These are phyloP conservation scores for Lordiphosa clarofinis DNA, from an alignment of 1,140 invertebrate genomes.

Conservation along the genomic window DNA sequence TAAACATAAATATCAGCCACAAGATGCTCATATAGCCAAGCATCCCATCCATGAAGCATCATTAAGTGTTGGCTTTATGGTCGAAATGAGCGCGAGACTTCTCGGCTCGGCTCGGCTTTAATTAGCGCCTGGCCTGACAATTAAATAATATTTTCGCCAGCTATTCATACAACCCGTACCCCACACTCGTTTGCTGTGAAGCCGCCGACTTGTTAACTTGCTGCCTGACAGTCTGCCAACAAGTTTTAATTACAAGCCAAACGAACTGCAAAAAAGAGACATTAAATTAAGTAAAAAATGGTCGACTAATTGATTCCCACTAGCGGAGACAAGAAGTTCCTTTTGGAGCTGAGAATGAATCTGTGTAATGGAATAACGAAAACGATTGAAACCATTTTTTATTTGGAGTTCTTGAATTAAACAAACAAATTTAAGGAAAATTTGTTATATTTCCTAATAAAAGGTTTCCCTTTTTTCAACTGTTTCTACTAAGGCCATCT, in stretches of 20 bases:
- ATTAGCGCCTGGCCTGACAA: constrained; percentile 68
- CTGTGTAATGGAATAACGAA: no score
- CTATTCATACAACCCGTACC: constrained; percentile 19
- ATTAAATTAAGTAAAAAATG: constrained; percentile 23
- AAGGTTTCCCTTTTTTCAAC: no score
- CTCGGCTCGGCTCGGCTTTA: constrained; percentile 47
- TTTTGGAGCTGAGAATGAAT: no score
- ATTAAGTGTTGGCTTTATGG: constrained; percentile 74
- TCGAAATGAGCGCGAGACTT: constrained; percentile 50
- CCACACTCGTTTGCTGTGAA: constrained; percentile 30
- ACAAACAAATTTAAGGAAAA: no score
- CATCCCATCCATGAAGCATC: constrained; percentile 16
- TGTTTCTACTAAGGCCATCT: no score
- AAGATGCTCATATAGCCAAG: constrained; percentile 32
- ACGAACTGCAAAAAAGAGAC: constrained; percentile 20
- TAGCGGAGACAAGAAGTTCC: constrained; percentile 1
- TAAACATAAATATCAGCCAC: constrained; percentile 67
- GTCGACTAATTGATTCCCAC: constrained; percentile 7
- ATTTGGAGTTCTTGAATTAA: no score
- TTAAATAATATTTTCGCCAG: constrained; percentile 71
- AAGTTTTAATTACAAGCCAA: constrained; percentile 69
- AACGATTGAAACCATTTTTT: no score
- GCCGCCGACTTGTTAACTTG: constrained; percentile 74
- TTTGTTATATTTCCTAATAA: no score
- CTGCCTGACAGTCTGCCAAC: constrained; percentile 74